A percentile compares a stretch with the other conserved stretches of the same genome.
These are phyloP conservation scores for Drosophila jambulina DNA, from an alignment of 1,140 invertebrate genomes.

Conservation along the genomic window DNA sequence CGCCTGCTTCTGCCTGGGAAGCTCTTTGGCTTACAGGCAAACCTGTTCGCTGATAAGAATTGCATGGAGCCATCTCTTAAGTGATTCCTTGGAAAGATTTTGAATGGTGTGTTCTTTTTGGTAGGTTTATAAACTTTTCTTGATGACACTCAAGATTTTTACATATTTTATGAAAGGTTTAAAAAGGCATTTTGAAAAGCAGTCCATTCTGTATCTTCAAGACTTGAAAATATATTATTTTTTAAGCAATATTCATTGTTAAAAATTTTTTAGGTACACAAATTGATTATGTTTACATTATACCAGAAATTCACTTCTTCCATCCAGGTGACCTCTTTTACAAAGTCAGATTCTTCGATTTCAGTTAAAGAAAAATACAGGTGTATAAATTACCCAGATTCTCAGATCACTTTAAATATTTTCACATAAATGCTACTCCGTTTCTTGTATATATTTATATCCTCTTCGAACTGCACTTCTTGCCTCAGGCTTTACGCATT, in stretches of 20 bases:
- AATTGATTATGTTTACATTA: neutral
- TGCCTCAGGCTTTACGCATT: neutral
- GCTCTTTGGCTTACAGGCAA: slow-evolving; percentile 17
- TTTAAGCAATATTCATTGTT: neutral
- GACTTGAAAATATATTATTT: neutral
- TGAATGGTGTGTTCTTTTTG: neutral
- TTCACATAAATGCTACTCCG: neutral
- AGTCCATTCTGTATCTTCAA: neutral
- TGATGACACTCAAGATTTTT: neutral
- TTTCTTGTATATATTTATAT: neutral
- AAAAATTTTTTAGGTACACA: neutral
- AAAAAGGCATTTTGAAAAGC: neutral
- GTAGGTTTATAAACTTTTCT: neutral
- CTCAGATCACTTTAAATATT: neutral
- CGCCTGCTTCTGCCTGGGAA: slow-evolving; percentile 19
- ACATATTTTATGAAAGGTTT: neutral
- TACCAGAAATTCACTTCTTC: too few species aligned
- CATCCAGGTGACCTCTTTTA: neutral
- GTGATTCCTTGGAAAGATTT: neutral
- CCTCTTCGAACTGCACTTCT: slow-evolving; percentile 9
- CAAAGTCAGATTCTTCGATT: neutral
- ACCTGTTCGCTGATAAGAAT: slow-evolving; percentile 63
- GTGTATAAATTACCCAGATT: neutral
- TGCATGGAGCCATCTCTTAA: slow-evolving; percentile 24
- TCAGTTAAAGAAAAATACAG: neutral